Conservation (phyloP, 2,797 vertebrate species). For the Xerus rutilus region DNA sequence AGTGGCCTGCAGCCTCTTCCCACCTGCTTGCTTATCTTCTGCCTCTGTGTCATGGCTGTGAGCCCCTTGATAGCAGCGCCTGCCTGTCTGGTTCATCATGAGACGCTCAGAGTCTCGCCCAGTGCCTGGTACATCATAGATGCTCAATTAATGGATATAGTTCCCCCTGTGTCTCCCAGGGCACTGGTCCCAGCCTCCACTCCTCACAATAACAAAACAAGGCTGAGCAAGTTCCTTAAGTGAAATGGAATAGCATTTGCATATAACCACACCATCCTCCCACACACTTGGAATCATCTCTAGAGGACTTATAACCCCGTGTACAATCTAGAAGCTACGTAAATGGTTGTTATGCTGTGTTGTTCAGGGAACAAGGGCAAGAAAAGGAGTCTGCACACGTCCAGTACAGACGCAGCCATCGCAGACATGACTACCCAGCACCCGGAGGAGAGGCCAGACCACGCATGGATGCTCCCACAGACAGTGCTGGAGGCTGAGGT, state of each 20-base stretch:
- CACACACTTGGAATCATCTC: not conserved
- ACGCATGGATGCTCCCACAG: too few relatives aligned
- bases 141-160: not conserved
- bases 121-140: not conserved
- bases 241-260: not conserved
- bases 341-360: not conserved
- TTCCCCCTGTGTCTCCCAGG: accelerated
- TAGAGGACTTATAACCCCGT: not conserved
- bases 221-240: not conserved
- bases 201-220: too few relatives aligned
- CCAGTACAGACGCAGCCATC: not conserved
- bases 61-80: too few relatives aligned
- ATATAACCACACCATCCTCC: too few relatives aligned
- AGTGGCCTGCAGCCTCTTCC: not conserved
- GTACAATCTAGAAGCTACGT: not conserved
- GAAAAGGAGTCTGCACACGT: accelerated
- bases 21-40: not conserved
- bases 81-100: not conserved
- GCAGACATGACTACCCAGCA: accelerated
- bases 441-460: too few relatives aligned
- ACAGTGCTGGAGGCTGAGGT: not conserved
- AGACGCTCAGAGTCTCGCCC: not conserved
- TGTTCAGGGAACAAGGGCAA: too few relatives aligned
- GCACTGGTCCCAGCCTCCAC: too few relatives aligned
- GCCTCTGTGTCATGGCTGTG: not conserved